phyloP scores from a whole-genome alignment of 2,113 vertebrate genomes.

The Myrmecophaga tridactyla region DNA sequence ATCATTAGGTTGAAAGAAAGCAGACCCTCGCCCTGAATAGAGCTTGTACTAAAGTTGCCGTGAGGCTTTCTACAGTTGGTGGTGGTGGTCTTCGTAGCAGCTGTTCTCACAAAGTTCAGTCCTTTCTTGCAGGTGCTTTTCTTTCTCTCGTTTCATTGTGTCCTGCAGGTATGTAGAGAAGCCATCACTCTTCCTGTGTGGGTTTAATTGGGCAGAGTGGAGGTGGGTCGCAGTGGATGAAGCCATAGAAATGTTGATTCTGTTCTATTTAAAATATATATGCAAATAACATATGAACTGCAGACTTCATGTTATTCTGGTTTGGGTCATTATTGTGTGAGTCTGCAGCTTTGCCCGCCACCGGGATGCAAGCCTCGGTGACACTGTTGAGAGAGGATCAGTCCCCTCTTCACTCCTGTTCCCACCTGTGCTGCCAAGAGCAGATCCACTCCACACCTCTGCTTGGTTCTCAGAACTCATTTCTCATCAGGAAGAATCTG shows the following conservation, averaged over 20 bases:
- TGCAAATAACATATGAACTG: not conserved
- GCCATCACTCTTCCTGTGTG: not conserved
- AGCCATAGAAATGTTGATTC: not conserved
- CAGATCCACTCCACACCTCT: fast-evolving
- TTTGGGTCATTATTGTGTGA: not conserved
- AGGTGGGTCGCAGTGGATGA: not conserved
- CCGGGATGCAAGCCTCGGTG: not conserved
- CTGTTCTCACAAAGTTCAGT: not conserved
- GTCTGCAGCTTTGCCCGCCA: not conserved
- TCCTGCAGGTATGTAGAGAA: not conserved
- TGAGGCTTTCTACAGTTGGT: not conserved
- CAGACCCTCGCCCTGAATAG: not conserved
- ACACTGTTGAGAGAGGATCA: not conserved
- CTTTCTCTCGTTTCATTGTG: not conserved
- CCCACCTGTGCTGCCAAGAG: not conserved
- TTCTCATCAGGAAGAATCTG: not conserved
- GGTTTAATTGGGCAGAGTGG: not conserved
- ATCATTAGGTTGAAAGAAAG: not conserved
- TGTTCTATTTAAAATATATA: not conserved
- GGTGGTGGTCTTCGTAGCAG: not conserved
- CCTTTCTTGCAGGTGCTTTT: not conserved
- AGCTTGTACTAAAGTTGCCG: not conserved
- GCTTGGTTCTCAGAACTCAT: not conserved
- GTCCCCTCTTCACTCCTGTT: not conserved
- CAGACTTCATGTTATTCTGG: not conserved